Conservation (phyloP, 2,888 invertebrate genomes). For the Nemapogon koenigi region DNA sequence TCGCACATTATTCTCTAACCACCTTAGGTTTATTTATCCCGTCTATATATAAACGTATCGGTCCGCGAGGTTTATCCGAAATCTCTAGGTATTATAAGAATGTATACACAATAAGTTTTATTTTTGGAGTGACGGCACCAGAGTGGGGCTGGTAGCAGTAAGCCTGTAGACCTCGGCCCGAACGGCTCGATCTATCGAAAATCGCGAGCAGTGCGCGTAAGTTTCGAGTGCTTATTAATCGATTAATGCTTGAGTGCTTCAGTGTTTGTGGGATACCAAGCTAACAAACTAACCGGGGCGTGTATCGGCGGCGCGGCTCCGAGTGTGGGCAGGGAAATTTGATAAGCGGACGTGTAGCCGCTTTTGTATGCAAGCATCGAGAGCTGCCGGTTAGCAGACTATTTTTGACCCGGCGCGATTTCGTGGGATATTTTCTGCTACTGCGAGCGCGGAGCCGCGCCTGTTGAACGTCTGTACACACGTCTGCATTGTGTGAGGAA, state of each 20-base stretch:
- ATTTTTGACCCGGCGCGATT: conserved; percentile 44
- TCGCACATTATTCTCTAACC: conserved; percentile 6
- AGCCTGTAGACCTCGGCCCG: not conserved
- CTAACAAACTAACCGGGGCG: conserved; percentile 35
- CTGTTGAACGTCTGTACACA: conserved; percentile 21
- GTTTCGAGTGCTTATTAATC: too few relatives aligned
- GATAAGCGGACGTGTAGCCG: conserved; percentile 51
- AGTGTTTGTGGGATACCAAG: too few relatives aligned
- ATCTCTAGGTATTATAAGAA: conserved; percentile 44
- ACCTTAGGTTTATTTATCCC: conserved; percentile 7
- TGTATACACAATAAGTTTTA: conserved; percentile 52
- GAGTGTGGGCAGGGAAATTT: conserved; percentile 58
- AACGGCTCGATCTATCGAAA: too few relatives aligned
- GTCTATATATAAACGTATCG: conserved; percentile 35
- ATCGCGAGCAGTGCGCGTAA: too few relatives aligned
- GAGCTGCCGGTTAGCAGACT: conserved; percentile 32
- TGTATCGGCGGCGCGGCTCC: conserved; percentile 26
- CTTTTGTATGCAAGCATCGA: conserved; percentile 54
- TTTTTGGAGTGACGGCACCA: conserved; percentile 43
- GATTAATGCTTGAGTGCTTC: too few relatives aligned
- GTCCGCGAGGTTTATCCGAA: conserved; percentile 38
- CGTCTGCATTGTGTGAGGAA: too few relatives aligned
- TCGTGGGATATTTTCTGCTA: conserved; percentile 29
- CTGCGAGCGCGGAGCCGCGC: conserved; percentile 23
- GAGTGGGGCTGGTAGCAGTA: conserved; percentile 24